Conservation (phyloP, 2,888 invertebrate genomes). For the Onchidella celtica region DNA sequence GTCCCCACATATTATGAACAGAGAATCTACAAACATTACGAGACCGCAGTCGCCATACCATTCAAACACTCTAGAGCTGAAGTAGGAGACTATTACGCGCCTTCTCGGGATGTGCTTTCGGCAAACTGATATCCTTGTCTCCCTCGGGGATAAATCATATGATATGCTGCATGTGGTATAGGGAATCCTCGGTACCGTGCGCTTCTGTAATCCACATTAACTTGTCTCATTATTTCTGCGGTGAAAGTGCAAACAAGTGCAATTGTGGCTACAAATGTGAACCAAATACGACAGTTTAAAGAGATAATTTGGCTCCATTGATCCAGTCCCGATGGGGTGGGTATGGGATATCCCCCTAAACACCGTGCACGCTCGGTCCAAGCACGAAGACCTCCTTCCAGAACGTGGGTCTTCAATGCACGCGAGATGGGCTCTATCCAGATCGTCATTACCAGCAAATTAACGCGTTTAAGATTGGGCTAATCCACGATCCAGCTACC, state of each 20-base stretch:
- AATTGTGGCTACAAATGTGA: constrained; percentile 29
- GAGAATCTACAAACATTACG: too few species aligned
- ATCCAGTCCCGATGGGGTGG: not conserved
- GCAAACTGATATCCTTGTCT: not conserved
- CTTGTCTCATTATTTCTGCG: not conserved
- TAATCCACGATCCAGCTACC: constrained; percentile 44
- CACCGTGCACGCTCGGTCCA: constrained; percentile 2
- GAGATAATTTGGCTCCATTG: constrained; percentile 31
- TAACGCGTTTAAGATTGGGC: constrained; percentile 51
- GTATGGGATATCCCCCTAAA: constrained; percentile 9
- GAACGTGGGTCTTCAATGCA: constrained; percentile 50
- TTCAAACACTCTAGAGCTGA: too few species aligned
- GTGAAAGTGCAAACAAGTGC: constrained; percentile 22
- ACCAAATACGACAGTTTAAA: constrained; percentile 26
- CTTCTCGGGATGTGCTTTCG: not conserved
- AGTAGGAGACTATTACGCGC: too few species aligned
- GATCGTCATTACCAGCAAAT: constrained; percentile 51
- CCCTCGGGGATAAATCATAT: not conserved
- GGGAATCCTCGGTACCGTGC: not conserved
- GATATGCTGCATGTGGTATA: not conserved
- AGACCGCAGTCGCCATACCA: too few species aligned
- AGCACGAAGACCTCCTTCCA: constrained; percentile 39
- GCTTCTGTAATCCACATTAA: not conserved
- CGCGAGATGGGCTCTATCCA: constrained; percentile 20
- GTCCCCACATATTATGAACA: too few species aligned